Conservation (phyloP, 2,888 invertebrate genomes). For the Lypha dubia region DNA sequence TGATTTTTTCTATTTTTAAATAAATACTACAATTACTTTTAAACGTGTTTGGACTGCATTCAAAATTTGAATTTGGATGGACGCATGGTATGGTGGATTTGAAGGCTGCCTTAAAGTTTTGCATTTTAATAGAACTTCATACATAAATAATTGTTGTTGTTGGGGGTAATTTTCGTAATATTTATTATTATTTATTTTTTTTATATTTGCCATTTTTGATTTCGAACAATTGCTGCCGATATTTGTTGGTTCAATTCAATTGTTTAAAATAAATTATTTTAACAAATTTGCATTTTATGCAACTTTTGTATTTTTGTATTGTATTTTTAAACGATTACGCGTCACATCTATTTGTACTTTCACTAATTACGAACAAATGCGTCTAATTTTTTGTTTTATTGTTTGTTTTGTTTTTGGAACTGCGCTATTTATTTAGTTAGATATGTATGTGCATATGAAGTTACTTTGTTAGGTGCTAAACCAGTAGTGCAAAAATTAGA, state of each 20-base stretch:
- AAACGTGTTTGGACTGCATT: conserved; percentile 69
- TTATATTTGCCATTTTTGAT: conserved; percentile 34
- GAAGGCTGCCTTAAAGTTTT: conserved; percentile 64
- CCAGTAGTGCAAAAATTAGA: conserved; percentile 19
- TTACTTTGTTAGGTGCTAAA: conserved; percentile 16
- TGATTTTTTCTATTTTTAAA: conserved; percentile 42
- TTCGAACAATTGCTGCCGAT: conserved; percentile 39
- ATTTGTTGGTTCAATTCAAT: conserved; percentile 46
- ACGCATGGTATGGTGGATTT: conserved; percentile 1
- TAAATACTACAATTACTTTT: conserved; percentile 46
- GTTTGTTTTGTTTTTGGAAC: conserved; percentile 12
- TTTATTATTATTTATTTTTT: too few relatives aligned
- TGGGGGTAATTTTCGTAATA: neutral
- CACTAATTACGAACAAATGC: conserved; percentile 56
- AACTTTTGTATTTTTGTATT: conserved; percentile 34
- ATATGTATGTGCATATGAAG: too few relatives aligned
- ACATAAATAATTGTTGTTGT: conserved; percentile 27
- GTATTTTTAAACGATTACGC: conserved; percentile 34
- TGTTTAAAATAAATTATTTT: conserved; percentile 44
- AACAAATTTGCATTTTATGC: conserved; percentile 64
- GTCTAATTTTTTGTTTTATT: neutral
- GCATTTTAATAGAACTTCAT: conserved; percentile 72
- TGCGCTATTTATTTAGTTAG: conserved; percentile 39
- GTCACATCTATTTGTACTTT: conserved; percentile 53
- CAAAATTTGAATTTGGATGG: conserved; percentile 22